Conservation (phyloP, 2,888 invertebrate genomes). For the Lepas anatifera region DNA sequence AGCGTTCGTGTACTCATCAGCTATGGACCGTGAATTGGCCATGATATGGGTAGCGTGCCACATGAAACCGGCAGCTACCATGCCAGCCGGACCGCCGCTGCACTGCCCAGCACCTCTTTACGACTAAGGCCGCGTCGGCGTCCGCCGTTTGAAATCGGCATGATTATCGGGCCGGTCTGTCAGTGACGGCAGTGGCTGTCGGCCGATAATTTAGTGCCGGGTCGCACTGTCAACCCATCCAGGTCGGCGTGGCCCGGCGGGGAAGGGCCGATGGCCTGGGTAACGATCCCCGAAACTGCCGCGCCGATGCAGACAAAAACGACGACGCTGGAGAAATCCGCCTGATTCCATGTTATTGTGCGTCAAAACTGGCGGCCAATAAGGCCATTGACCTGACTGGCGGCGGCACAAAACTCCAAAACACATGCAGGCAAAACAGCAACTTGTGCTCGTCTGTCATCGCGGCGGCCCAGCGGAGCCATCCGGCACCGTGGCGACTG, state of each 20-base stretch:
- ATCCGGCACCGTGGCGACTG: too few relatives aligned
- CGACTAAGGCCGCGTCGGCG: too few relatives aligned
- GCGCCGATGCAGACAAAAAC: background rate
- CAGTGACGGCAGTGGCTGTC: background rate
- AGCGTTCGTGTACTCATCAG: too few relatives aligned
- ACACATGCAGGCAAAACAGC: background rate
- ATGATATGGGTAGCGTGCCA: too few relatives aligned
- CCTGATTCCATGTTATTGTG: slow-evolving; percentile 4
- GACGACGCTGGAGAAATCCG: background rate
- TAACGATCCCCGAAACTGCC: background rate
- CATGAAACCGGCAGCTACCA: too few relatives aligned
- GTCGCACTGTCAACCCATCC: background rate
- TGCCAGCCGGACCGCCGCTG: too few relatives aligned
- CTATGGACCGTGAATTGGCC: too few relatives aligned
- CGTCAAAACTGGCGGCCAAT: background rate
- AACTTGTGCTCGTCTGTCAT: too few relatives aligned
- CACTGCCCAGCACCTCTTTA: too few relatives aligned
- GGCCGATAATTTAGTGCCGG: background rate
- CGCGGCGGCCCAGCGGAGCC: too few relatives aligned
- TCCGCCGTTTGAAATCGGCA: background rate
- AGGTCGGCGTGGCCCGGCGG: background rate
- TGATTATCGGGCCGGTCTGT: background rate
- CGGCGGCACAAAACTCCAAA: background rate
- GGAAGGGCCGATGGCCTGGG: background rate
- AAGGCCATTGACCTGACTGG: background rate